phyloP scores from a whole-genome alignment of 2,888 invertebrate species.

The Hypena proboscidalis region DNA sequence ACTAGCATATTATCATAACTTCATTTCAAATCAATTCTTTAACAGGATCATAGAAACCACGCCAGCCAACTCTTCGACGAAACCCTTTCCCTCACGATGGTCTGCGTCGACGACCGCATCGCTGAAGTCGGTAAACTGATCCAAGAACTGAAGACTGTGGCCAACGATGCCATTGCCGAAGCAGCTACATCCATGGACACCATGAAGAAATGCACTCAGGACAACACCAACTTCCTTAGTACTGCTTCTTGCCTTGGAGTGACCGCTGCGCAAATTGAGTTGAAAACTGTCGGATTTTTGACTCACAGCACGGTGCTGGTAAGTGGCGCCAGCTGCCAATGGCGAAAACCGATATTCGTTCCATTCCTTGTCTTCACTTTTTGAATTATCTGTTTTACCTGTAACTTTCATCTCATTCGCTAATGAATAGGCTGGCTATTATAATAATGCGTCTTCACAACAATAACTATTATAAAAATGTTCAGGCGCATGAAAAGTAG shows the following conservation, averaged over 20 bases:
- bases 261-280: slow-evolving; percentile 62
- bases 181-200: slow-evolving; percentile 54
- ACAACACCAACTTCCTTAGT: slow-evolving; percentile 49
- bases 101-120: slow-evolving; percentile 63
- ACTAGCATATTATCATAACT: too few species aligned
- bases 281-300: slow-evolving; percentile 54
- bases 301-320: slow-evolving; percentile 65
- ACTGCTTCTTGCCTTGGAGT: slow-evolving; percentile 63
- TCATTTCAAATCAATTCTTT: too few species aligned
- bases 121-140: slow-evolving; percentile 54
- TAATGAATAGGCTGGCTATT: too few species aligned
- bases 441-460: too few species aligned
- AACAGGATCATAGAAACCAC: slow-evolving; percentile 55
- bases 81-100: slow-evolving; percentile 50
- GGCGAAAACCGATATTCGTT: too few species aligned
- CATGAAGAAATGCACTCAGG: slow-evolving; percentile 62
- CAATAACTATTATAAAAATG: too few species aligned
- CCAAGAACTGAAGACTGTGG: slow-evolving; percentile 43
- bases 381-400: too few species aligned
- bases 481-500: too few species aligned
- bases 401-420: too few species aligned
- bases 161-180: slow-evolving; percentile 52
- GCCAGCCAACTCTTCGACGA: slow-evolving; percentile 58
- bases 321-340: too few species aligned
- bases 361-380: too few species aligned